Evolutionary conservation across 2,797 vertebrate species (phyloP).

Genomic region (Parotocinclus haroldoi): DNA sequence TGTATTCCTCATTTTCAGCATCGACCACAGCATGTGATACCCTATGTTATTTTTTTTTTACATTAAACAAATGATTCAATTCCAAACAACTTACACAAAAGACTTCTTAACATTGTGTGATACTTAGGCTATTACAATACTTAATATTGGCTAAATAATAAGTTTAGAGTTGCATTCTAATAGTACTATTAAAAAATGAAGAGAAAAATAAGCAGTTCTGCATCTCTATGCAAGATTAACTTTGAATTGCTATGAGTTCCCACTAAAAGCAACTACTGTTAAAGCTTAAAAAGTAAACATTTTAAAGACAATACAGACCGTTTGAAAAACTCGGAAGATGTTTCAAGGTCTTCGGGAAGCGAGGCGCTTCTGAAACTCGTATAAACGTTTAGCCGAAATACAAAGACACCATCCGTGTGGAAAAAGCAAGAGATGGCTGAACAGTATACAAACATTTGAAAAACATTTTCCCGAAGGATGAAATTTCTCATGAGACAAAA

Average conservation of each 20-base stretch:
- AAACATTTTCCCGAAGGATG: conserved; percentile 45
- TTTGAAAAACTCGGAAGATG: conserved; percentile 65
- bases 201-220: conserved; percentile 69
- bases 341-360: conserved; percentile 70
- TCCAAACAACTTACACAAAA: conserved; percentile 72
- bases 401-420: conserved; percentile 76
- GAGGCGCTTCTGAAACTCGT: conserved; percentile 74
- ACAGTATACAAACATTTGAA: conserved; percentile 74
- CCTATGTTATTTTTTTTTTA: conserved; percentile 58
- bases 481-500: conserved; percentile 31
- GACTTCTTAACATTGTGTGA: conserved; percentile 73
- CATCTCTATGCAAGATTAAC: conserved; percentile 68
- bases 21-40: conserved; percentile 66
- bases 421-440: conserved; percentile 74
- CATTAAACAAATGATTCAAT: conserved; percentile 62
- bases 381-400: conserved; percentile 83
- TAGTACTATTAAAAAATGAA: conserved; percentile 77
- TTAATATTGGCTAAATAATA: conserved; percentile 57
- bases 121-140: conserved; percentile 65
- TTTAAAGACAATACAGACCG: conserved; percentile 69
- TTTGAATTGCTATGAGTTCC: conserved; percentile 60
- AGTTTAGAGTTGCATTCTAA: conserved; percentile 72
- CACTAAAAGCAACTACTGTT: conserved; percentile 79
- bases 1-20: conserved; percentile 55
- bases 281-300: conserved; percentile 67